A percentile compares a stretch with the other conserved stretches of the same genome.
Conservation (phyloP, 2,797 vertebrate species). For the Syncerus caffer region DNA sequence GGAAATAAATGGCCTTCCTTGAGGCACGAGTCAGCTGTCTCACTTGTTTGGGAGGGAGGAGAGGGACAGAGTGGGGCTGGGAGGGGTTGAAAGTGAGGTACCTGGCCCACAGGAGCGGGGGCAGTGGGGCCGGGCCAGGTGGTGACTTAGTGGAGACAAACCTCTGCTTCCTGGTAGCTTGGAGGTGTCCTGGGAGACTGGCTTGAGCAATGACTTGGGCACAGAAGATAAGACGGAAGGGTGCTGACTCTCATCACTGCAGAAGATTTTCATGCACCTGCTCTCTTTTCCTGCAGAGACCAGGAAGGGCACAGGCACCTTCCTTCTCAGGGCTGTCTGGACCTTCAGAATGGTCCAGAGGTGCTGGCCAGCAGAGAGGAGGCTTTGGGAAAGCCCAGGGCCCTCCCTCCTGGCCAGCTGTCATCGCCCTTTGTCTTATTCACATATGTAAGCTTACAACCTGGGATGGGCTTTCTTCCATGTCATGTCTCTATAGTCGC, state of each 20-base stretch:
- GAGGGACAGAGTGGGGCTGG: neutral
- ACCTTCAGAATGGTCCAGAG: neutral
- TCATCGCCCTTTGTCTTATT: neutral
- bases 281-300: neutral
- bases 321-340: neutral
- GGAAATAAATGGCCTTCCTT: conserved; percentile 83
- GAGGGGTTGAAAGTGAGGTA: neutral
- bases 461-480: neutral
- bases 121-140: neutral
- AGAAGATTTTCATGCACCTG: neutral
- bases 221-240: neutral
- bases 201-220: neutral
- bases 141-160: neutral
- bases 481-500: neutral
- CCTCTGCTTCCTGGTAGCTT: neutral
- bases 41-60: conserved; percentile 53
- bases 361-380: neutral
- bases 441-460: neutral
- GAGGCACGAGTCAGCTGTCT: conserved; percentile 34
- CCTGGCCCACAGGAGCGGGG: accelerated
- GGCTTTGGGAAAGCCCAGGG: neutral
- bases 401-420: neutral
- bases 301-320: neutral
- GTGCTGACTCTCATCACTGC: neutral
- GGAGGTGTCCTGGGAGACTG: neutral